Evolutionary conservation across 2,797 vertebrate genomes (phyloP), one percentile per base, ranked within the genome.

Genomic region (Pseudocheirus occidentalis): DNA sequence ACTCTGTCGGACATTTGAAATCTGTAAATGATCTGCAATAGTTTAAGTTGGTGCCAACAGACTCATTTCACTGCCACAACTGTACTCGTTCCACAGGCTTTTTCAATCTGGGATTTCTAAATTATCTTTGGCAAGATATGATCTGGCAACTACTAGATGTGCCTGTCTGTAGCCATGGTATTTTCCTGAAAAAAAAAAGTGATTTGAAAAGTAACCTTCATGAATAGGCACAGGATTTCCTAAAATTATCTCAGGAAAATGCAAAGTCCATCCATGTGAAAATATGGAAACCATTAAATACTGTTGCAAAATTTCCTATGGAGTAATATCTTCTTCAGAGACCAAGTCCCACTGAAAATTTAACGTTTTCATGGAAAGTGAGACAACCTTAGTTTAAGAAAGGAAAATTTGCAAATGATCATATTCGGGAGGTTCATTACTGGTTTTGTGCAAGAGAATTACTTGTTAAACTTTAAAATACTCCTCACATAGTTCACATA

Each of bases 21-120:
- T 93, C 31, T 96, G 94, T 96, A 97, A 98, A 96, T 73, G 96
- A 95, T 96, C 81, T 96, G 93, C 92, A 96, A 50, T n/a, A 91
- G 93, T 92, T 93, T 97, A 96, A 93, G 62, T 12, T 95, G 95
- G 96, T 73, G 95, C 96, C 94, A 96, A 34, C 55, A 97, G 97
- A 87, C 2, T 56, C 96, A 57, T 93, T 96, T 96, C 31, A 58
- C 94, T 11, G 4, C 50, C 96, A 50, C 40, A 93, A 16, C 54
- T 96, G 66, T 97, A 58, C 91, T 97, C 54, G 24, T 94, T 95
- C 89, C 29, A 95, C 34, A 95, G 91, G 92, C 97, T 97, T 55
- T 95, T 98, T 2, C 5, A 96, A 94, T 94, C 31, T 81, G 40
- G 73, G 95, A 27, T 97, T 98, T 94, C 91, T 66, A 93, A 97